Percentiles rank a stretch among this genome's conserved stretches.
phyloP scores from a whole-genome alignment of 2,113 vertebrate genomes.

The Heloderma charlesbogerti region DNA sequence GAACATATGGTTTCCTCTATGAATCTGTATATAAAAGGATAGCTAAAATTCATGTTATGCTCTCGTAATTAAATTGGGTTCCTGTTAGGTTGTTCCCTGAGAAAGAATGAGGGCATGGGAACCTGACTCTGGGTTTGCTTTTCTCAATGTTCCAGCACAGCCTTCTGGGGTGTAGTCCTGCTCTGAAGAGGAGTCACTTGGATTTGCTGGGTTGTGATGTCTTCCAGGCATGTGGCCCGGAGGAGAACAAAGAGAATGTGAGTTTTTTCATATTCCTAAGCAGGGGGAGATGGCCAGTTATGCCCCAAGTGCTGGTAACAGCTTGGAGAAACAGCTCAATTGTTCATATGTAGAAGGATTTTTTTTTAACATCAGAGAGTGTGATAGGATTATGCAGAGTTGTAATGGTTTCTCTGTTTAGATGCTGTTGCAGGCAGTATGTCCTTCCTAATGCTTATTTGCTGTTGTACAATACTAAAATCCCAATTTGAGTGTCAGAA shows the following conservation, averaged over 20 bases:
- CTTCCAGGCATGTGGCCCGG: constrained; percentile 75
- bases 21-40: not conserved
- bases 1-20: not conserved
- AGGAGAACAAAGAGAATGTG: constrained; percentile 91
- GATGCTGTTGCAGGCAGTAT: not conserved
- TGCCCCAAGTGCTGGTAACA: not conserved
- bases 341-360: not conserved
- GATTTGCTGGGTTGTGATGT: constrained; percentile 79
- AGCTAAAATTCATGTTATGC: not conserved
- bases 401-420: not conserved
- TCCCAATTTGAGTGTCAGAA: not conserved
- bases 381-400: not conserved
- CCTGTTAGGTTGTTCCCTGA: not conserved
- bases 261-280: constrained; percentile 47
- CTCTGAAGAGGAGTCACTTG: constrained; percentile 80
- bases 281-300: fast-evolving
- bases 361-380: not conserved
- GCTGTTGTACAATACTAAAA: not conserved
- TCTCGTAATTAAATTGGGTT: not conserved
- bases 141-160: constrained; percentile 74
- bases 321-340: too few species aligned
- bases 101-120: not conserved
- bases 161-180: constrained; percentile 86
- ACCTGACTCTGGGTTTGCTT: fast-evolving
- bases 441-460: not conserved